Evolutionary conservation across 2,113 vertebrate genomes (phyloP), one percentile per base, ranked within the genome.

Genomic region (Setophaga petechia): DNA sequence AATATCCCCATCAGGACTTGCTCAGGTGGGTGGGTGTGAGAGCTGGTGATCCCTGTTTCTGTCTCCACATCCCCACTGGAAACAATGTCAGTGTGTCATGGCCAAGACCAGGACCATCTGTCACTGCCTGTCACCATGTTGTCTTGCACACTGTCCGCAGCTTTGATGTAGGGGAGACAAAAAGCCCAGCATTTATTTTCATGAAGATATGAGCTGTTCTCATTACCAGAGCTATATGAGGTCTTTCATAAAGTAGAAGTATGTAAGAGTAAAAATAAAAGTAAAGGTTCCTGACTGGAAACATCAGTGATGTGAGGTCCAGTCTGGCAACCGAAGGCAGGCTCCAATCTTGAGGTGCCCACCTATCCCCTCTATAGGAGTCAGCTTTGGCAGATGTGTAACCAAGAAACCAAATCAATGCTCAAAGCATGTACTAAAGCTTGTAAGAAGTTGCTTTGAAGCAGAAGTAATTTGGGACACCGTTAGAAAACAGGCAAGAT

Each of bases 111-210:
- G 47, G 52, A 67, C 33, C 49, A n/a, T 13, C 15, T 0, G 0
- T 19, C 23, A 82, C 11, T 16, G 3, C 11, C 37, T 24, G 0
- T 13, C 11, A 17, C 54, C 21, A 1, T 8, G 18, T 21, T 52
- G 39, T 46, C 43, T 76, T 72, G 30, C 28, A 35, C 39, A 31
- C 8, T 25, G 39, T 11, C 63, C 44, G 55, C 35, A 39, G 13
- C 43, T 69, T 47, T 68, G 23, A 46, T 13, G 5, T 13, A n/a
- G 43, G 3, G 28, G 15, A 84, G 17, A 20, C 46, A 69, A 62
- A 87, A 25, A 9, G 1, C 0, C 1, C 10, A 27, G 1, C 3
- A 1, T 41, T n/a, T 51, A 41, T 37, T 39, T 46, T 4, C 3
- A 20, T 25, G 5, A 69, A 86, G n/a, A 3, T 31, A n/a, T 9